Evolutionary conservation across 2,113 vertebrate species (phyloP), one percentile per base, ranked within the genome.

Genomic region (Platanista minor): DNA sequence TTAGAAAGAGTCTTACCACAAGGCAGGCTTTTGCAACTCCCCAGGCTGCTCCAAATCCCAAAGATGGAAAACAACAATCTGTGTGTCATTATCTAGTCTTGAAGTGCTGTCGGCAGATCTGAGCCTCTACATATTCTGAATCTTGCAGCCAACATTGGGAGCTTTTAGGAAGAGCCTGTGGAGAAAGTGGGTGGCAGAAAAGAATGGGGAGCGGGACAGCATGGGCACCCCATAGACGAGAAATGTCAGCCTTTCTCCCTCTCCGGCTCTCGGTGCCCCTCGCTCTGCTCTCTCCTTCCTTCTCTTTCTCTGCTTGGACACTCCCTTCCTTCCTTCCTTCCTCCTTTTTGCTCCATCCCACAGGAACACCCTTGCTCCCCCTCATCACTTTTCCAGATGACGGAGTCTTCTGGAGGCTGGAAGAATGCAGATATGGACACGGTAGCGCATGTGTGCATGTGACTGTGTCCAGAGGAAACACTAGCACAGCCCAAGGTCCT

Each of bases 21-120:
- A 96, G 86, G 17, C 72, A 66, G 93, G 84, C 86, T 97, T 80
- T 87, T 88, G 80, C 36, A 66, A 82, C 62, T 95, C 88, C 88
- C 71, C 33, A 96, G 66, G 52, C 61, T 75, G 91, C 94, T 93
- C 62, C 49, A 89, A 96, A 92, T 93, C 88, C 95, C 93, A 61
- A 94, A 86, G 27, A 82, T 87, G 78, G 61, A 71, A n/a, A 89
- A 80, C 95, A 74, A 33, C 66, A 94, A 74, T 83, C 61, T 81
- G 21, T 10, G 41, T 75, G 75, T 77, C 84, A n/a, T 87, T 81
- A 71, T 39, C 59, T 36, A 41, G 41, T 31, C 84, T 43, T 1
- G 2, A 77, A 52, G 41, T 41, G 2, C 25, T 66, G 39, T 17
- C 67, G 89, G 71, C 85, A 93, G 25, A 49, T 31, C n/a, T 23